These are phyloP conservation scores for Chiloscyllium punctatum DNA, from an alignment of 2,797 vertebrate species.

Conservation along the genomic window DNA sequence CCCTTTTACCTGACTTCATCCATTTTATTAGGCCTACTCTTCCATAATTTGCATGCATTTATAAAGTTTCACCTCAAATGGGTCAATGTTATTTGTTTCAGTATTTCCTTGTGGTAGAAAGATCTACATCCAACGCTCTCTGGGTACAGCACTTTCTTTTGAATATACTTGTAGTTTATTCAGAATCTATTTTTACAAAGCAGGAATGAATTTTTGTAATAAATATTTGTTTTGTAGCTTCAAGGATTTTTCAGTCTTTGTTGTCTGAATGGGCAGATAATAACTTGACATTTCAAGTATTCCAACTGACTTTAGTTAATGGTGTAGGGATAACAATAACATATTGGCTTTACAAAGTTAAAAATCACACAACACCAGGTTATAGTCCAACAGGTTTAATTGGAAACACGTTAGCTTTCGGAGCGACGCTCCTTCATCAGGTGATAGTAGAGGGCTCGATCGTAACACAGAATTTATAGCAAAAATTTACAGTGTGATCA, in stretches of 20 bases:
- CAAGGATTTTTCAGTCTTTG: background rate
- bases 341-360: background rate
- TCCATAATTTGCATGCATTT: background rate
- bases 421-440: too few species aligned
- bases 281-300: background rate
- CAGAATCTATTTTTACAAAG: background rate
- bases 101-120: background rate
- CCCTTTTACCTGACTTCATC: background rate
- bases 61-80: background rate
- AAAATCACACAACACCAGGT: too few species aligned
- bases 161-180: background rate
- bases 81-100: background rate
- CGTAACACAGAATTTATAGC: too few species aligned
- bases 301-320: background rate
- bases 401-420: too few species aligned
- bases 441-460: too few species aligned
- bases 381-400: too few species aligned
- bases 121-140: background rate
- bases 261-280: background rate
- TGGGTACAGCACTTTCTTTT: background rate
- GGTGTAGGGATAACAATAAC: background rate
- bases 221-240: background rate
- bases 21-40: background rate
- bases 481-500: too few species aligned
- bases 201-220: background rate